These are phyloP conservation scores for Macaca mulatta DNA, from an alignment of 2,113 vertebrate species.

Conservation along the genomic window DNA sequence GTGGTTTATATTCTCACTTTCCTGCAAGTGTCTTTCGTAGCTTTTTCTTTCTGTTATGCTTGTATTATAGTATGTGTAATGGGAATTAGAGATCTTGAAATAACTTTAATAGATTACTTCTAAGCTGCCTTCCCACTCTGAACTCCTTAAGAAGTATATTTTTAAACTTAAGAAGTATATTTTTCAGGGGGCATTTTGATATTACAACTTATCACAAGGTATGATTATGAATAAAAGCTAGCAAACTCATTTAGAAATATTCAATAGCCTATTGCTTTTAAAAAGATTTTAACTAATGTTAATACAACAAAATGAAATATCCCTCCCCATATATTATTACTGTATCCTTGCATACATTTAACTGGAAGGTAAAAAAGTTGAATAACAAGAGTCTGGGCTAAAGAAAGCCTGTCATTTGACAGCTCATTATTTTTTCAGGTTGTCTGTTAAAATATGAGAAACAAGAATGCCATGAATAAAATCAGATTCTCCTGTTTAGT, in stretches of 20 bases:
- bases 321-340: background rate
- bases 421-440: background rate
- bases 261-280: background rate
- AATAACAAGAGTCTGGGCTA: background rate
- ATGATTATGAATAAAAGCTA: background rate
- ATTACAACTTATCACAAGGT: background rate
- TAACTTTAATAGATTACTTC: background rate
- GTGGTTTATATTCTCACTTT: background rate
- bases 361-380: background rate
- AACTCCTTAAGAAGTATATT: background rate
- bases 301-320: background rate
- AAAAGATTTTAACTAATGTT: background rate
- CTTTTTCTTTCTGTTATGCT: background rate
- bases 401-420: slow-evolving; percentile 18
- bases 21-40: background rate
- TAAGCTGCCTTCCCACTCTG: background rate
- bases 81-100: background rate
- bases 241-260: background rate
- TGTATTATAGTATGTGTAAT: background rate
- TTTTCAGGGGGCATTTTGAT: slow-evolving; percentile 13
- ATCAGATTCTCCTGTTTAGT: accelerated
- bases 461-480: background rate
- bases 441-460: background rate
- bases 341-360: background rate
- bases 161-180: background rate